These are phyloP conservation scores for Platyscapa corneri DNA, from an alignment of 1,140 invertebrate species.

Conservation along the genomic window DNA sequence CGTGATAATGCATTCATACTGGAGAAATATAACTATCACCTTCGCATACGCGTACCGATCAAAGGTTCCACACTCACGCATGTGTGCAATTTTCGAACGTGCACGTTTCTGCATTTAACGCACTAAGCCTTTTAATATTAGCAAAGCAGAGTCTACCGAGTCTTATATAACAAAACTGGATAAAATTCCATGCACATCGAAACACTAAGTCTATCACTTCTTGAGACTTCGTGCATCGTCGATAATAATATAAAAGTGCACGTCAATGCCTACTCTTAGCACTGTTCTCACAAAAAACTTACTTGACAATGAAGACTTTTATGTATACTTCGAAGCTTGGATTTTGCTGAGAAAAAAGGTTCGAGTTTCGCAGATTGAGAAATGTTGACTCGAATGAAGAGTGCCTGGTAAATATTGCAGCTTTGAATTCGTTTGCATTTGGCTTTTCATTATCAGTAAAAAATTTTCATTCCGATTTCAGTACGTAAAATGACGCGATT, in stretches of 20 bases:
- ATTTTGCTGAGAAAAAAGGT: too few relatives aligned
- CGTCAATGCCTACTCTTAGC: not conserved
- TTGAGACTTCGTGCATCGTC: not conserved
- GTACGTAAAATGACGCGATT: not conserved
- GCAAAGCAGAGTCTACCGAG: not conserved
- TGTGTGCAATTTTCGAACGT: not conserved
- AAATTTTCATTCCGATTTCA: not conserved
- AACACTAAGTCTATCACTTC: constrained; percentile 18
- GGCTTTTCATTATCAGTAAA: not conserved
- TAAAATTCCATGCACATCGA: constrained; percentile 8
- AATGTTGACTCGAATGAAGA: not conserved
- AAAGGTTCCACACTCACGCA: not conserved
- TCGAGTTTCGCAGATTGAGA: not conserved
- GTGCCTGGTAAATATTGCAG: not conserved
- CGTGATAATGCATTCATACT: not conserved
- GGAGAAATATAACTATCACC: not conserved
- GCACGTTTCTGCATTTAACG: not conserved
- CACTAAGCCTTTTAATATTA: constrained; percentile 17
- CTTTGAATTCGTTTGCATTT: not conserved
- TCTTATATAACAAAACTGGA: constrained; percentile 33
- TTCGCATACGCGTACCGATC: not conserved
- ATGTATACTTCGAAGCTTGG: not conserved
- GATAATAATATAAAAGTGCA: not conserved
- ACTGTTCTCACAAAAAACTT: not conserved
- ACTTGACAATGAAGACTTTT: not conserved